Evolutionary conservation across 2,113 vertebrate species (phyloP).

Genomic region (Anguilla rostrata): DNA sequence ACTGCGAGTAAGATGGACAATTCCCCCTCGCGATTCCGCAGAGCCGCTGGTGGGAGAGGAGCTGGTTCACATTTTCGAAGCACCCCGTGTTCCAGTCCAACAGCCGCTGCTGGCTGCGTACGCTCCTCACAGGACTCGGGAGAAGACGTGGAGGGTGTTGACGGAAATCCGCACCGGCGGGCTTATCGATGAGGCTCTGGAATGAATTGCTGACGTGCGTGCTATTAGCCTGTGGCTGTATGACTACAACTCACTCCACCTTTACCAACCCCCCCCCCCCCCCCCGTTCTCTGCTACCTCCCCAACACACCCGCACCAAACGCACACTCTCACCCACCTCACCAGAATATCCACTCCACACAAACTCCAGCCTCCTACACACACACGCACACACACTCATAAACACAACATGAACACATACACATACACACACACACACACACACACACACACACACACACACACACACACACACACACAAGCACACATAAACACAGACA

Average conservation of each 20-base stretch:
- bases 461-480: background rate
- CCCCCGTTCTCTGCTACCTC: background rate
- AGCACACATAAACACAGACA: background rate
- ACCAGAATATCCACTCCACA: background rate
- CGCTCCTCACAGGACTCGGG: background rate
- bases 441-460: conserved; percentile 9
- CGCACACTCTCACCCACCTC: background rate
- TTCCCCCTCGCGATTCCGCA: background rate
- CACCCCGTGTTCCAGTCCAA: background rate
- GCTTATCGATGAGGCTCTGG: conserved; percentile 25
- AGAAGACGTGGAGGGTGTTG: background rate
- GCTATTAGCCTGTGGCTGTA: conserved; percentile 8
- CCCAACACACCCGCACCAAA: background rate
- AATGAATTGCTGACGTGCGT: conserved; percentile 23
- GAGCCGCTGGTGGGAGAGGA: conserved; percentile 15
- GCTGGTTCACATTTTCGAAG: background rate
- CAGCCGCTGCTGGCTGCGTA: background rate
- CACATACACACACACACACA: conserved; percentile 4
- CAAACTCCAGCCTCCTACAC: background rate
- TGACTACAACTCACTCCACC: conserved; percentile 17
- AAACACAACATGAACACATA: background rate
- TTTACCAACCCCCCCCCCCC: background rate
- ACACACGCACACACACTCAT: background rate
- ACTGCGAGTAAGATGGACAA: background rate
- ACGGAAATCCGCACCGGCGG: conserved; percentile 11